Evolutionary conservation across 2,888 invertebrate genomes (phyloP), one percentile per base, ranked within the genome.

Genomic region (Drosophila ochracea): DNA sequence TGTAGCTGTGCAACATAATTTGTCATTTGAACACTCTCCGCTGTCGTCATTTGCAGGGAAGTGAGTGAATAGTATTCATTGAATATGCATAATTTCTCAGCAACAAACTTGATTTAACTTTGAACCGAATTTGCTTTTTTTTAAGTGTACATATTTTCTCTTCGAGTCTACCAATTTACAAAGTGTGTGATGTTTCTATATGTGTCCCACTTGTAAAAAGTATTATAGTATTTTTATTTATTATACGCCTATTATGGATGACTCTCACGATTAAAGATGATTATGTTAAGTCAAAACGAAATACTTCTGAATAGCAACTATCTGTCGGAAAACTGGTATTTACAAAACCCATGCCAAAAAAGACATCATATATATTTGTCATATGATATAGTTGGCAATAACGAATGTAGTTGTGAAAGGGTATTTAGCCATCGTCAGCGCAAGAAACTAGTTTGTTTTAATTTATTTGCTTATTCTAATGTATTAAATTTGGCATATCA

Each of bases 61-160:
- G 50, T 58, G 43, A 31, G 16, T 28, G 33, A 54, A 62, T 7
- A 37, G 11, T 6, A 16, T 19, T n/a, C 10, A 25, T 25, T 6
- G 37, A 52, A 60, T 52, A 54, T 57, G 55, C 35, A 54, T 35
- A 35, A 41, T 37, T 73, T 52, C 43, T 35, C 33, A 30, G 25
- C 65, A 55, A 43, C 73, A 64, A 62, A 28, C 47, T 78, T 47
- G 57, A 61, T 43, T 67, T 60, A 49, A 33, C 53, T 57, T 77
- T 57, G 41, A 61, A 33, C 25, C 30, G 28, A 31, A 25, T 62
- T 65, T 66, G 39, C 31, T 4, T 55, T 43, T 13, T 9, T 13
- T 39, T 6, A 9, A 47, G 25, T 47, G 47, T 47, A 25, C 16
- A 47, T 1, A 25, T 16, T 25, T 47, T 47, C 21, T 4, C 21